Evolutionary conservation across 1,140 invertebrate species (phyloP).

Genomic region (Heliconius melpomene): DNA sequence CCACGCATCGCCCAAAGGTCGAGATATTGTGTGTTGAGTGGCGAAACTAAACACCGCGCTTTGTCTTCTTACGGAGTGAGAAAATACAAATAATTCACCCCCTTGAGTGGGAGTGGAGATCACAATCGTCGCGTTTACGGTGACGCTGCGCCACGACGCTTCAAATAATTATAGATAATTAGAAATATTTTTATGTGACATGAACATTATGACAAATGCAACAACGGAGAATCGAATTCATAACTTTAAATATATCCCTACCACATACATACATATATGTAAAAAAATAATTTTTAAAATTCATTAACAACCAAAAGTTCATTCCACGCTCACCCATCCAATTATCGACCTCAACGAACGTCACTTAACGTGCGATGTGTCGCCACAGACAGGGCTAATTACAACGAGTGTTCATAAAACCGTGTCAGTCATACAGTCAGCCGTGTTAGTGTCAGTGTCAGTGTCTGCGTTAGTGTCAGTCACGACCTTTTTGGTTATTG

Average conservation of each 20-base stretch:
- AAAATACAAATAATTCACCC: too few relatives aligned
- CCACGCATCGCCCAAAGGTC: too few relatives aligned
- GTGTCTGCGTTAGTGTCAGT: not conserved
- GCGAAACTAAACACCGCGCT: too few relatives aligned
- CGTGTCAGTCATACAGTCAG: constrained; percentile 12
- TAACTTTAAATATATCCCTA: not conserved
- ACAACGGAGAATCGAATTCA: not conserved
- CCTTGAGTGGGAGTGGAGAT: too few relatives aligned
- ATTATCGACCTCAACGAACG: constrained; percentile 5
- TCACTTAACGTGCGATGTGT: constrained; percentile 11
- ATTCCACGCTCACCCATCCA: not conserved
- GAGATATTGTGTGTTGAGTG: too few relatives aligned
- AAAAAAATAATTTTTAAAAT: not conserved
- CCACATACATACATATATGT: too few relatives aligned
- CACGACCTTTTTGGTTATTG: constrained; percentile 4
- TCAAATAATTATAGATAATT: too few relatives aligned
- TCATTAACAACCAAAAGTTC: constrained; percentile 8
- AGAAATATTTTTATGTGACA: too few relatives aligned
- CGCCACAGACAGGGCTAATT: constrained; percentile 12
- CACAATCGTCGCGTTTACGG: too few relatives aligned
- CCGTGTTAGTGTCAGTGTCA: constrained; percentile 1
- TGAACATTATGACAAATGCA: too few relatives aligned
- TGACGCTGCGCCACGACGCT: too few relatives aligned
- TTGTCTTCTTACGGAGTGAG: too few relatives aligned
- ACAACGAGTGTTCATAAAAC: constrained; percentile 14